Base-by-base conservation (phyloP, 2,113 vertebrate genomes). In the Dasyprocta punctata region DNA sequence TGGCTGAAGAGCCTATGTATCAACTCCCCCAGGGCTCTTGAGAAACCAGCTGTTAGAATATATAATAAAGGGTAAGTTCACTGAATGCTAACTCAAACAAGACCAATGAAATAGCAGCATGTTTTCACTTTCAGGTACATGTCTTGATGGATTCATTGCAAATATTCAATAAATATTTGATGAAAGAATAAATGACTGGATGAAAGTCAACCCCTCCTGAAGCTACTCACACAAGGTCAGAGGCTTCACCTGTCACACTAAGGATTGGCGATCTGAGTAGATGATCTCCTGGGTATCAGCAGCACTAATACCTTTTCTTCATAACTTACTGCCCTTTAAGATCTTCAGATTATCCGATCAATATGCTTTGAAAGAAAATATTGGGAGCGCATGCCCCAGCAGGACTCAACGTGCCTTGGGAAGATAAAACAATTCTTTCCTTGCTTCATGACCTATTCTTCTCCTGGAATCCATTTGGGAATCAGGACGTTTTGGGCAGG, bases 131-230 rank as follows among this genome's bases (percentile, higher is more conserved):
- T 47, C 87, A 95, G 73, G 80, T 87, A 93, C 56, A 77, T 41
- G 78, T 83, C 87, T 85, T 30, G 7, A 63, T 80, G 67, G 92
- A 93, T n/a, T 86, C 77, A 67, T 17, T 47, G 84, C 81, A 97
- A 92, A 95, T 88, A 52, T 52, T 65, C 41, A 86, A 92, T 91
- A 97, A 90, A 90, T 94, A 97, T 80, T 92, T 96, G 82, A 97
- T 96, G 71, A 91, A 96, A 97, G 60, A 92, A 89, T 94, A 96
- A 94, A 81, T 81, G 84, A 92, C 60, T 85, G 41, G 85, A 77
- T 88, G 63, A 95, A 96, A 88, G 84, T 65, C 92, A 93, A 83
- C 61, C 38, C 36, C 95, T 95, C 54, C 81, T 73, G 41, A 92
- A 87, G 47, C 69, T 85, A 92, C 80, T 89, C 86, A 56, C n/a